Evolutionary conservation across 37 sponge, comb jelly and placozoan species (phyloP).

Genomic region (Crambe crambe): DNA sequence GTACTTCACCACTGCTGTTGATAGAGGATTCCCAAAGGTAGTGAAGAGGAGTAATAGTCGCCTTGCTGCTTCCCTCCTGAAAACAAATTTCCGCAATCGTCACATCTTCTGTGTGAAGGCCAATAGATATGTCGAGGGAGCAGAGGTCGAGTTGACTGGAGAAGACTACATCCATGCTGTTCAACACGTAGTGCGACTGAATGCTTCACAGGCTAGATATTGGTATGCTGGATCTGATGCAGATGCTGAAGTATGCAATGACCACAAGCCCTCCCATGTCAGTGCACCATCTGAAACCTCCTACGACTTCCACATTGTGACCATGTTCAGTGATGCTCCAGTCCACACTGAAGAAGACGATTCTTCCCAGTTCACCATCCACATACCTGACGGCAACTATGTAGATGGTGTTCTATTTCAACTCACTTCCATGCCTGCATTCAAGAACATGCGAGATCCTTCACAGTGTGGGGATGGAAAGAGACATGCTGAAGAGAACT

Average conservation of each 20-base stretch:
- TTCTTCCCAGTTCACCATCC: neutral
- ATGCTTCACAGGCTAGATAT: neutral
- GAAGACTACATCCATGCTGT: neutral
- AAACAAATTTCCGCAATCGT: neutral
- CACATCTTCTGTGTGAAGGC: slow-evolving; percentile 1
- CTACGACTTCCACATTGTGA: neutral
- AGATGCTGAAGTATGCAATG: neutral
- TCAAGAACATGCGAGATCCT: neutral
- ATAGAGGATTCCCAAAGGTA: neutral
- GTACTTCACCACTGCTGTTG: slow-evolving; percentile 9
- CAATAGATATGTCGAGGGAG: neutral
- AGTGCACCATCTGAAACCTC: neutral
- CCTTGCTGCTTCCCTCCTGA: no score
- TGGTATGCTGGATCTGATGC: neutral
- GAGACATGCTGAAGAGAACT: slow-evolving; percentile 62
- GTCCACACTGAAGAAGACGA: neutral
- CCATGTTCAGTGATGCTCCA: neutral
- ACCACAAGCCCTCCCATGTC: neutral
- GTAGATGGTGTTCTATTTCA: neutral
- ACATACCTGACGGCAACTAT: no score
- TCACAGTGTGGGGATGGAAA: slow-evolving; percentile 65
- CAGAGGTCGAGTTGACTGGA: neutral
- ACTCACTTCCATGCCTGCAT: neutral
- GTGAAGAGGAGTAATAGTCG: neutral
- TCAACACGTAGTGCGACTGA: neutral